These are phyloP conservation scores for Poeciliopsis paucimaculata DNA, from an alignment of 2,797 vertebrate genomes.

Conservation along the genomic window DNA sequence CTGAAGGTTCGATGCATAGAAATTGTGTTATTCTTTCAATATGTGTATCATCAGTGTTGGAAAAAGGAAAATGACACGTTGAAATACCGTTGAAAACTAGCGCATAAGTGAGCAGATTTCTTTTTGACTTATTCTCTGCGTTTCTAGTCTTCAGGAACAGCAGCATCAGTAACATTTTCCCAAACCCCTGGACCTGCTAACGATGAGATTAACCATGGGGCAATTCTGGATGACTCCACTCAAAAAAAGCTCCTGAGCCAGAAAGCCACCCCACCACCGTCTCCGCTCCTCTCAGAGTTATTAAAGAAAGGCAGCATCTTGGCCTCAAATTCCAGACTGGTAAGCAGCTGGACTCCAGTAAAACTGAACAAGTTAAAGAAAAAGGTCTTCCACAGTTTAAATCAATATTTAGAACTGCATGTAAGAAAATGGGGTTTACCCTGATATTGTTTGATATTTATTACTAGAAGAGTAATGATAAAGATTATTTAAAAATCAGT, in stretches of 20 bases:
- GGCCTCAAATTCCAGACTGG: constrained; percentile 94
- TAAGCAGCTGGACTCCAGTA: constrained; percentile 68
- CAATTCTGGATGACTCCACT: constrained; percentile 89
- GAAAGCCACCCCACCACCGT: constrained; percentile 95
- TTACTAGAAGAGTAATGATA: background rate
- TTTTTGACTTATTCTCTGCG: constrained; percentile 72
- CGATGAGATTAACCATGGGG: constrained; percentile 86
- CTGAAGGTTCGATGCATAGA: background rate
- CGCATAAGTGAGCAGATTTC: constrained; percentile 2
- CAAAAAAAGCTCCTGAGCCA: constrained; percentile 95
- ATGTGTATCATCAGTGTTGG: background rate
- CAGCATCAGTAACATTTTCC: constrained; percentile 81
- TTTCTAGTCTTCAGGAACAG: constrained; percentile 84
- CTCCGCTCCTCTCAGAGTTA: constrained; percentile 96
- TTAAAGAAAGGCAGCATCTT: constrained; percentile 97
- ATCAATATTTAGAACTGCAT: background rate
- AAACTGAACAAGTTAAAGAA: background rate
- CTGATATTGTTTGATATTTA: background rate
- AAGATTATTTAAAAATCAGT: background rate
- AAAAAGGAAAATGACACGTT: background rate
- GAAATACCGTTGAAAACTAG: background rate
- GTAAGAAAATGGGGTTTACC: background rate
- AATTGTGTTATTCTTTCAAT: background rate
- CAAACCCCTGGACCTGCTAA: constrained; percentile 84
- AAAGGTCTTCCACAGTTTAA: background rate